Evolutionary conservation across 2,888 invertebrate genomes (phyloP).

Genomic region (Diaprepes abbreviatus): DNA sequence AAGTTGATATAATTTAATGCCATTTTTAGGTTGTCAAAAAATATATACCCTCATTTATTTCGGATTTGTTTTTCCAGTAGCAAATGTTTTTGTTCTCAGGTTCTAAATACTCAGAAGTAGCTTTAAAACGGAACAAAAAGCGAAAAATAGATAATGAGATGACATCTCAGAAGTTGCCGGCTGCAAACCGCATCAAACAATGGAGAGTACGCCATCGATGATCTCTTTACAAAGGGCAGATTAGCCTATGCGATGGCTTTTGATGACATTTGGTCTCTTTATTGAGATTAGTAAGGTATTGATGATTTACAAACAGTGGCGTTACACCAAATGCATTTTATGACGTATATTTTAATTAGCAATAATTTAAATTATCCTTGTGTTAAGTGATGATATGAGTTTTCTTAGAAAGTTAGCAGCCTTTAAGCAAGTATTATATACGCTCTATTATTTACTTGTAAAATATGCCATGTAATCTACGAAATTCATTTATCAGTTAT

Average conservation of each 20-base stretch:
- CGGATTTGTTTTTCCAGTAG: neutral
- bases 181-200: slow-evolving; percentile 57
- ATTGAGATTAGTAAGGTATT: slow-evolving; percentile 35
- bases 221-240: slow-evolving; percentile 43
- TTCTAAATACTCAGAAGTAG: slow-evolving; percentile 19
- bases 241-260: slow-evolving; percentile 44
- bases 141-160: slow-evolving; percentile 53
- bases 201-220: slow-evolving; percentile 47
- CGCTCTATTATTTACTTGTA: too few relatives aligned
- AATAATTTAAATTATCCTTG: too few relatives aligned
- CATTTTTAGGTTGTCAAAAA: too few relatives aligned
- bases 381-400: too few relatives aligned
- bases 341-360: neutral
- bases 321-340: slow-evolving; percentile 10
- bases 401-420: too few relatives aligned
- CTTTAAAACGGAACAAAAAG: slow-evolving; percentile 43
- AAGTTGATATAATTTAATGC: too few relatives aligned
- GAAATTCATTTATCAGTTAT: too few relatives aligned
- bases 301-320: slow-evolving; percentile 28
- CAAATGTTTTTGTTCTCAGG: slow-evolving; percentile 3
- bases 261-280: slow-evolving; percentile 48
- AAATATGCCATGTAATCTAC: too few relatives aligned
- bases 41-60: too few relatives aligned
- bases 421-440: too few relatives aligned
- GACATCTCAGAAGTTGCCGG: slow-evolving; percentile 55